These are phyloP conservation scores for Ginglymostoma cirratum DNA, from an alignment of 2,113 vertebrate species.

Conservation along the genomic window DNA sequence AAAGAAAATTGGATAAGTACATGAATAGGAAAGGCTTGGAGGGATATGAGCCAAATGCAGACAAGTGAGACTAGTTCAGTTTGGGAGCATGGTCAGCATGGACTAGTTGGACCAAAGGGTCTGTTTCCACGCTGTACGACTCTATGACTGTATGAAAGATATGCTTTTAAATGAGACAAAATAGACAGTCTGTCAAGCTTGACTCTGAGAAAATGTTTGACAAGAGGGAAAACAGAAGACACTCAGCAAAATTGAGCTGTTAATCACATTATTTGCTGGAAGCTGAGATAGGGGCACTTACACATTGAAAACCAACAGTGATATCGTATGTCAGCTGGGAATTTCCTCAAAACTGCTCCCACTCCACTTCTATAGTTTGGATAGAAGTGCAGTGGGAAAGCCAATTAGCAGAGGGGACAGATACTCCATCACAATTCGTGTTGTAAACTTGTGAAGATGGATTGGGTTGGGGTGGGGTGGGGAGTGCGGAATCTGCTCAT, in stretches of 20 bases:
- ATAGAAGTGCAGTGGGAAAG: neutral
- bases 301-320: neutral
- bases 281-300: neutral
- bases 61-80: no score
- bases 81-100: no score
- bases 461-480: no score
- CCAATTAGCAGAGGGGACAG: neutral
- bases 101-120: no score
- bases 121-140: no score
- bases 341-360: neutral
- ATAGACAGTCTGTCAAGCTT: neutral
- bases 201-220: neutral
- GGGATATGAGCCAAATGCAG: no score
- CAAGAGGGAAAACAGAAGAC: neutral
- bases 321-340: neutral
- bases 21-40: no score
- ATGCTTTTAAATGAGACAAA: neutral
- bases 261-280: neutral
- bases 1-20: no score
- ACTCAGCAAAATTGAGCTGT: neutral
- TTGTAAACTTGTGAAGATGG: no score
- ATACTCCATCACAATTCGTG: neutral
- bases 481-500: no score
- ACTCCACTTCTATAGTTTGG: neutral
- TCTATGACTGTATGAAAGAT: neutral